Evolutionary conservation across 2,113 vertebrate genomes (phyloP), one percentile per base, ranked within the genome.

Genomic region (Equus przewalskii): DNA sequence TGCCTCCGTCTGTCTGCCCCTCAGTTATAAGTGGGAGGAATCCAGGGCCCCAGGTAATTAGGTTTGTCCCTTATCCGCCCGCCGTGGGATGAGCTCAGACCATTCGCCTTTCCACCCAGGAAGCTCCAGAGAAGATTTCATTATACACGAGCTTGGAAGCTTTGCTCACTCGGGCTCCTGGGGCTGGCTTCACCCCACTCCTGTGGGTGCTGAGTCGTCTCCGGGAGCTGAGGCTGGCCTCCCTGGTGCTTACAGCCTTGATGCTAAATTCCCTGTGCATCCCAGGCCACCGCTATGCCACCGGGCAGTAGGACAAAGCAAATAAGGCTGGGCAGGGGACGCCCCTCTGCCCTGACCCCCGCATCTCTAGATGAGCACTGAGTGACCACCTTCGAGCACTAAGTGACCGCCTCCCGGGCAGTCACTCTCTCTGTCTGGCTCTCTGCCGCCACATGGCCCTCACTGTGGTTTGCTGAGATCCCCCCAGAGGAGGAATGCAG

Each of bases 61-160:
- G 83, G 95, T 98, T 98, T 98, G 64, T 90, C 75, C 92, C 62
- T 96, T 95, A 96, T 96, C 96, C 92, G 75, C 85, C 96, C 79
- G 69, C 67, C 79, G 54, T 56, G 65, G 91, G 73, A 85, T 85
- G 97, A 98, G 26, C 93, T 98, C 88, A 97, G 69, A 98, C 89
- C 95, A 96, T 82, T 97, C 94, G 65, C 81, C 91, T 97, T 92
- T 98, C 93, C 84, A 80, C 96, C 96, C 97, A 96, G 82, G 96
- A 97, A 98, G 96, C 93, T 97, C 72, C 15, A 91, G 92, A 96
- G 96, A 97, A 98, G 72, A 86, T 97, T 89, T 86, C 97, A 89
- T 98, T 96, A 97, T 44, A 87, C 60, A 83, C 80, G 86, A 60
- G 65, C 90, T 91, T 67, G 65, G 70, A 86, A 86, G 73, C 75